Evolutionary conservation across 2,113 vertebrate species (phyloP).

Genomic region (Craseonycteris thonglongyai): DNA sequence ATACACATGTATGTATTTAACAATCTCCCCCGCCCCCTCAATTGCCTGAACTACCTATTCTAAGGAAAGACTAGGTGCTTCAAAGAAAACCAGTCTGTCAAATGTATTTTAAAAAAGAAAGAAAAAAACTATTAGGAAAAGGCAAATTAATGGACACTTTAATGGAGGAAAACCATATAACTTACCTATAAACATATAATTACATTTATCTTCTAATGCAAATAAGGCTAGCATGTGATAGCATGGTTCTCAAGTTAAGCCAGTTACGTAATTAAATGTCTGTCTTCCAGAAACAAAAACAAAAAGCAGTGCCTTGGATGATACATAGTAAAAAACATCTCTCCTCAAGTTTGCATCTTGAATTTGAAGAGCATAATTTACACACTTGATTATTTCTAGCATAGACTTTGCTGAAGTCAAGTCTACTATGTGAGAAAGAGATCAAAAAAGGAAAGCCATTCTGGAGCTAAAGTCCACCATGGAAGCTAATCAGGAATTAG

Average conservation of each 20-base stretch:
- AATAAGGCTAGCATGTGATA: background rate
- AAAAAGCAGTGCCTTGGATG: background rate
- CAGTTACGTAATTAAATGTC: background rate
- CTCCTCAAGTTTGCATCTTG: background rate
- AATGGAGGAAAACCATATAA: background rate
- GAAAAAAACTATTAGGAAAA: background rate
- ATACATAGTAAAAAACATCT: background rate
- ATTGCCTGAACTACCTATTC: background rate
- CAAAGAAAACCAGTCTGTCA: background rate
- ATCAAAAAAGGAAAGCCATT: background rate
- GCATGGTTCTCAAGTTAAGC: background rate
- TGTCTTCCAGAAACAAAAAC: background rate
- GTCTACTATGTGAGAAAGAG: background rate
- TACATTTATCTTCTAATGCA: background rate
- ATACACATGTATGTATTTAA: background rate
- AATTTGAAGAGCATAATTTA: background rate
- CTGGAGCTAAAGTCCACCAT: background rate
- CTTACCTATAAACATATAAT: background rate
- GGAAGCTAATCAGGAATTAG: background rate
- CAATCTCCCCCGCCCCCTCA: no score
- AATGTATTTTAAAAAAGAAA: background rate
- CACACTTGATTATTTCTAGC: background rate
- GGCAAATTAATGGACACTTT: background rate
- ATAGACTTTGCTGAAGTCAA: background rate
- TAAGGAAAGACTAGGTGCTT: background rate